phyloP scores from a whole-genome alignment of 2,797 vertebrate genomes.

The Cryptoblepharus egeriae region DNA sequence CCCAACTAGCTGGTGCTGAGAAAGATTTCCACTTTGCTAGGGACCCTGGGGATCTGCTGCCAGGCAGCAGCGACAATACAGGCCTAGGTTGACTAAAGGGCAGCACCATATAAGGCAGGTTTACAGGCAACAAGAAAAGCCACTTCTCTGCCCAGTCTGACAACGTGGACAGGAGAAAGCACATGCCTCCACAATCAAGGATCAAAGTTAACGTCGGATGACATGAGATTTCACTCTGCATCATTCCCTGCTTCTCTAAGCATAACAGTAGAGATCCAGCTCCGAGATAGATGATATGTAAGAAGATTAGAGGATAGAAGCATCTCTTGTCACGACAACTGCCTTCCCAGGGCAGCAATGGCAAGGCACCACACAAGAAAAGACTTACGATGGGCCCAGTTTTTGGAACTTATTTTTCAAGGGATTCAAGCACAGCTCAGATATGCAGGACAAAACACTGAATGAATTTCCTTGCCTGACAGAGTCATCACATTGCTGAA shows the following conservation, averaged over 20 bases:
- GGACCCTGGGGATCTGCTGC: background rate
- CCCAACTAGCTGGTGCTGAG: background rate
- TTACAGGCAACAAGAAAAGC: background rate
- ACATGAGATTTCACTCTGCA: slow-evolving; percentile 12
- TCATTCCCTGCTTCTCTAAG: background rate
- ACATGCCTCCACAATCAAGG: slow-evolving; percentile 23
- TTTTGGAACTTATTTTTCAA: background rate
- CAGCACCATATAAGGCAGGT: background rate
- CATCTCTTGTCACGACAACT: slow-evolving; percentile 15
- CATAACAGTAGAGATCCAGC: slow-evolving; percentile 32
- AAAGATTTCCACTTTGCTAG: background rate
- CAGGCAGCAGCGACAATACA: background rate
- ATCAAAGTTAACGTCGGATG: background rate
- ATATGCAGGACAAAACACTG: background rate
- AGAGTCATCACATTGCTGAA: background rate
- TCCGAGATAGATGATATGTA: background rate
- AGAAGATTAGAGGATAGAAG: slow-evolving; percentile 16
- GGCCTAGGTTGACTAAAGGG: background rate
- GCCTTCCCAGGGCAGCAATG: background rate
- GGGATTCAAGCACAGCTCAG: background rate
- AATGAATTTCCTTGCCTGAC: background rate
- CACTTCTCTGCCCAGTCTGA: background rate
- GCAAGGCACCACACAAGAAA: background rate
- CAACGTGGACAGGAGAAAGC: background rate
- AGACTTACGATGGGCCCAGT: background rate